phyloP scores from a whole-genome alignment of 1,140 invertebrate species.

The Cotesia glomerata region DNA sequence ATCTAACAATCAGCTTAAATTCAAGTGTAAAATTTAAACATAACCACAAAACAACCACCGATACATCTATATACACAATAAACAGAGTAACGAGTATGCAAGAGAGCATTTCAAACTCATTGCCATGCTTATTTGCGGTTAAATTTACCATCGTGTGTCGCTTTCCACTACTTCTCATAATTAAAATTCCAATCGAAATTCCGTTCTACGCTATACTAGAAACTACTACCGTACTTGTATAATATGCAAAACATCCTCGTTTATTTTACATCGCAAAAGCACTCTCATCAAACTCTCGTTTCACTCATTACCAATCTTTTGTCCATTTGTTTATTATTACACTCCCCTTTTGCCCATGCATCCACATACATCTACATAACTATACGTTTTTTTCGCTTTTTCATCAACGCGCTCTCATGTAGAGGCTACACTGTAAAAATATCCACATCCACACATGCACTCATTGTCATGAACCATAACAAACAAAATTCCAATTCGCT shows the following conservation, averaged over 20 bases:
- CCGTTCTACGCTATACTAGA: no score
- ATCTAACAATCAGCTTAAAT: no score
- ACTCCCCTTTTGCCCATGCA: background rate
- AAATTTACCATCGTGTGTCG: no score
- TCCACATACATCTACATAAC: background rate
- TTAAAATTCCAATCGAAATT: slow-evolving; percentile 30
- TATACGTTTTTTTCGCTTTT: no score
- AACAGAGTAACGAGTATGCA: background rate
- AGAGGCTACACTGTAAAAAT: background rate
- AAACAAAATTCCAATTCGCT: background rate
- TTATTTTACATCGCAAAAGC: no score
- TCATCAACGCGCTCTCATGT: no score
- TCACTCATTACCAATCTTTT: no score
- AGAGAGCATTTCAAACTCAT: slow-evolving; percentile 3
- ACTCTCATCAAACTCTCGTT: no score
- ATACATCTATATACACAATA: background rate
- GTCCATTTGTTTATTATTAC: no score
- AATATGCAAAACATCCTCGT: background rate
- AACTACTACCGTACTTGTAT: background rate
- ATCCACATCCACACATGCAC: background rate
- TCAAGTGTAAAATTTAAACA: background rate
- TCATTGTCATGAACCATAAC: background rate
- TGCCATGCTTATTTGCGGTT: background rate
- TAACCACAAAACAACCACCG: background rate
- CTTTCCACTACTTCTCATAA: background rate